Conservation (phyloP, 1,140 invertebrate genomes). For the Heliconius hermathena region DNA sequence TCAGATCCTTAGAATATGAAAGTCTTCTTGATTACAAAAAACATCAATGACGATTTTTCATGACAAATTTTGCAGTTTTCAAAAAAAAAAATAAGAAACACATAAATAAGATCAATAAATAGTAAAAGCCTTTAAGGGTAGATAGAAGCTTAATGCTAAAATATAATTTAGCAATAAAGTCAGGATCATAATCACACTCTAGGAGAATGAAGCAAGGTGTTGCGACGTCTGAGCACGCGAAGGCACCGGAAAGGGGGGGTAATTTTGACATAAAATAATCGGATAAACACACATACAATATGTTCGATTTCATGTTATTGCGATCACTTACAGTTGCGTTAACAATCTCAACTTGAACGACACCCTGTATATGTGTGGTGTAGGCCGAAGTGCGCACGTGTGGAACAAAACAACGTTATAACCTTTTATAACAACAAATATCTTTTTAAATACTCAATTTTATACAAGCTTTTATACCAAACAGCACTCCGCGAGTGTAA, state of each 20-base stretch:
- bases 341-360: conserved; percentile 79
- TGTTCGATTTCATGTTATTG: conserved; percentile 60
- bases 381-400: conserved; percentile 73
- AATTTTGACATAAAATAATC: conserved; percentile 63
- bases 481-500: conserved; percentile 30
- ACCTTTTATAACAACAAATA: conserved; percentile 59
- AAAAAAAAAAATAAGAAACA: not conserved
- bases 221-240: conserved; percentile 67
- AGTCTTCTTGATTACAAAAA: not conserved
- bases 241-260: conserved; percentile 59
- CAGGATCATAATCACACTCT: conserved; percentile 32
- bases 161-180: conserved; percentile 33
- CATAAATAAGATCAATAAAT: not conserved
- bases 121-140: conserved; percentile 19
- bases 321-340: conserved; percentile 76
- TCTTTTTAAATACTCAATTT: conserved; percentile 20
- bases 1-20: not conserved
- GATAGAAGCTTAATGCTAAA: conserved; percentile 35
- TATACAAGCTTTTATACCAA: conserved; percentile 22
- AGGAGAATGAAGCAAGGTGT: conserved; percentile 35
- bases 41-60: not conserved
- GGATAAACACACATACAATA: conserved; percentile 70
- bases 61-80: not conserved
- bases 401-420: conserved; percentile 74
- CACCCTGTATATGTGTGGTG: conserved; percentile 70